These are phyloP conservation scores for Cephus nigrinus DNA, from an alignment of 2,888 invertebrate species.

Conservation along the genomic window DNA sequence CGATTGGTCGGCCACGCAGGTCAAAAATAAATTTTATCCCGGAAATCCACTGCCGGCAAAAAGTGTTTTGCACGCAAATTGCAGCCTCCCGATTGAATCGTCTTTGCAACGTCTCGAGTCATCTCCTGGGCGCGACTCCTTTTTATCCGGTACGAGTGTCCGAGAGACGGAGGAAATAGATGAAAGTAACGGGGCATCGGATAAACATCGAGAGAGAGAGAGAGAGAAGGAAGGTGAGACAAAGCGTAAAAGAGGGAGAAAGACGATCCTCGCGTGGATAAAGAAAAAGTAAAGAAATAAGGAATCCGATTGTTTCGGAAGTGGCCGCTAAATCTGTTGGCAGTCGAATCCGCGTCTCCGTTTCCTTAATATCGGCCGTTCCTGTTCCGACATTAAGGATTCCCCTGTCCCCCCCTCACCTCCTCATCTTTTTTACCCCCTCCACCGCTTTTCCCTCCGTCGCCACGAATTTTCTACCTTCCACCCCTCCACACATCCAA, in stretches of 20 bases:
- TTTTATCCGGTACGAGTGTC: neutral
- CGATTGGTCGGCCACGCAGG: neutral
- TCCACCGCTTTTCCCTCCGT: slow-evolving; percentile 35
- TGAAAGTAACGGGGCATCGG: neutral
- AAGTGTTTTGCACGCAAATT: neutral
- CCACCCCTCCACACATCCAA: slow-evolving; percentile 34
- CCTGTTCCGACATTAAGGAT: neutral
- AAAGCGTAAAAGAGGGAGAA: neutral
- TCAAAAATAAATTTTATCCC: neutral
- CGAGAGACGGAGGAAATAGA: neutral
- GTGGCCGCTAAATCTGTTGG: slow-evolving; percentile 6
- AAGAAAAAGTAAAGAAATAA: neutral
- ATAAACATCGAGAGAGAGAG: neutral
- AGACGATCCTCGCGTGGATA: neutral
- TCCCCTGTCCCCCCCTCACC: slow-evolving; percentile 8
- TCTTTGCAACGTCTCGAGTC: neutral
- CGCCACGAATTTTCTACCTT: slow-evolving; percentile 38
- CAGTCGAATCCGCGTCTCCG: slow-evolving; percentile 4
- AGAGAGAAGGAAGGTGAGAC: too few relatives aligned
- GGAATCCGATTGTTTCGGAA: slow-evolving; percentile 10
- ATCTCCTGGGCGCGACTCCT: neutral
- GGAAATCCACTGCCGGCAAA: neutral
- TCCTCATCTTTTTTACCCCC: slow-evolving; percentile 14
- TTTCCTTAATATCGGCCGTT: slow-evolving; percentile 2
- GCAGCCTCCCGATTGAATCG: neutral